Evolutionary conservation across 30 jellyfish, hydroid and myxozoan species (phyloP), one percentile per base, ranked within the genome.

Genomic region (Aurelia aurita): DNA sequence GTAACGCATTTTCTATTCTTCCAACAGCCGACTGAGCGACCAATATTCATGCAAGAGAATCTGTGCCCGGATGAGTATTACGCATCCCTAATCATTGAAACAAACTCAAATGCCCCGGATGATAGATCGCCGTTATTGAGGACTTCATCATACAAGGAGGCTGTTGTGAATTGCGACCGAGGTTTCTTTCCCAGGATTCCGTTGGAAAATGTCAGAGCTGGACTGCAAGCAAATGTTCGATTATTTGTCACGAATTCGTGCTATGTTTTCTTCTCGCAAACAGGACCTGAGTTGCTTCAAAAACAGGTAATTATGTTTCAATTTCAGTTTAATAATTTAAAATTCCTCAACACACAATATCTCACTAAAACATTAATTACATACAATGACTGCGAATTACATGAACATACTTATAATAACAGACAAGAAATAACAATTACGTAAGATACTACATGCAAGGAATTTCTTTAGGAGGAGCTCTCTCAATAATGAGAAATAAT

Each of bases 61-160:
- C 60, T 79, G 51, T 49, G 57, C 11, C 84, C 68, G 7, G 90
- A 69, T 27, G 92, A 77, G 10, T 47, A 68, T 19, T 80, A 82
- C 26, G 68, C 39, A 28, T 66, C 77, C 1, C 79, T 69, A 1
- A 13, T 86, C 26, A 67, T 39, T 13, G 45, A 21, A 4, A 71
- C 46, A 8, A 69, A 22, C 29, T 29, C 91, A 13, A 82, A 45
- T 9, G 79, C 69, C 16, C 89, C 86, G 1, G 96, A 76, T 26
- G 97, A 86, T 61, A 44, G 82, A 53, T 74, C 96, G 11, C 97
- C 97, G 9, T 47, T 88, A 25, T 66, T 94, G 39, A 88, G 99
- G 20, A 79, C 99, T 28, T 95, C 99, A 54, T 94, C 99, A n/a
- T 94, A 94, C 90, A 94, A 89, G 54, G 97, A 94, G 59, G 99